Conservation (phyloP, 2,113 vertebrate genomes). For the Eidolon helvum region DNA sequence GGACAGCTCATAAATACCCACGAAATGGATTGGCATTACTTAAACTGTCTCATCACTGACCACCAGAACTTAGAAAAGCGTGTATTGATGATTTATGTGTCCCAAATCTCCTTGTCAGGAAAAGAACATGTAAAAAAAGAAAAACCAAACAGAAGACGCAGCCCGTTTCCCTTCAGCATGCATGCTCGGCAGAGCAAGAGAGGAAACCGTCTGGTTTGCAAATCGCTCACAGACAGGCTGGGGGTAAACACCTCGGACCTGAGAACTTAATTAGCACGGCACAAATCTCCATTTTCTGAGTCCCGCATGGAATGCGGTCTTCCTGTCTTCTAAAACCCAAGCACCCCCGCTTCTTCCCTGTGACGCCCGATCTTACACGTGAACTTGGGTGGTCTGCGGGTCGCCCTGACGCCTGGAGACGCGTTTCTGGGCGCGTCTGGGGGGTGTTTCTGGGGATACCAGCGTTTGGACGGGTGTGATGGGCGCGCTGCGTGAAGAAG, state of each 20-base stretch:
- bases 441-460: too few relatives aligned
- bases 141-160: background rate
- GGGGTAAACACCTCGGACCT: background rate
- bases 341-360: too few relatives aligned
- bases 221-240: background rate
- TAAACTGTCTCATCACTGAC: conserved; percentile 35
- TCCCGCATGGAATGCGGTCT: background rate
- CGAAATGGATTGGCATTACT: conserved; percentile 50
- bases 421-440: background rate
- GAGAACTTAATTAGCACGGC: background rate
- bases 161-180: background rate
- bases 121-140: background rate
- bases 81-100: conserved; percentile 45
- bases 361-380: background rate
- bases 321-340: background rate
- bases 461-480: background rate
- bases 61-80: conserved; percentile 26
- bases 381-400: background rate
- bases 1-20: background rate
- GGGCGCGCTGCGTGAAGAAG: too few relatives aligned
- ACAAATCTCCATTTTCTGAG: background rate
- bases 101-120: background rate
- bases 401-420: too few relatives aligned
- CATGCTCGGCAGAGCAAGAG: background rate
- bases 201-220: background rate